Evolutionary conservation across 1,140 invertebrate species (phyloP).

Genomic region (Mercenaria mercenaria): DNA sequence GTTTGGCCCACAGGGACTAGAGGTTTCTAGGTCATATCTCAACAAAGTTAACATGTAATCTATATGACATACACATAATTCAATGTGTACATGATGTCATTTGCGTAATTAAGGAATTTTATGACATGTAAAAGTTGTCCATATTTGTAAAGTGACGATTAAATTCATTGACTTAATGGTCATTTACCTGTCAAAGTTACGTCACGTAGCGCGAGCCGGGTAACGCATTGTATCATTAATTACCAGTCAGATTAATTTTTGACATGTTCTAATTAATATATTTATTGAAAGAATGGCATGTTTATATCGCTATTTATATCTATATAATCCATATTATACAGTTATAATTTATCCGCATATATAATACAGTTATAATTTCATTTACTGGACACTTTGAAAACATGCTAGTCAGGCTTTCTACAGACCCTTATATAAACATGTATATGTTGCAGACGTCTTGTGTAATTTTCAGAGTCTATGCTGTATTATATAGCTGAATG

Average conservation of each 20-base stretch:
- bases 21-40: conserved; percentile 31
- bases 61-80: not conserved
- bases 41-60: conserved; percentile 1
- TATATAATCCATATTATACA: not conserved
- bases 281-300: conserved; percentile 26
- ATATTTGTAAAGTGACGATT: not conserved
- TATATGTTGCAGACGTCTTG: too few species aligned
- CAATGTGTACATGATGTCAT: conserved; percentile 18
- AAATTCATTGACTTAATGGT: not conserved
- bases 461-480: too few species aligned
- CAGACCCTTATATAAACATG: too few species aligned
- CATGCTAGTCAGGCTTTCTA: too few species aligned
- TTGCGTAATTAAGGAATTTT: conserved; percentile 46
- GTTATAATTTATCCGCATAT: too few species aligned
- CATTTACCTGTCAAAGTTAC: conserved; percentile 21
- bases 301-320: not conserved
- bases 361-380: too few species aligned
- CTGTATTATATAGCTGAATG: too few species aligned
- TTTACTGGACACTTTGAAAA: too few species aligned
- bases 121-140: conserved; percentile 11
- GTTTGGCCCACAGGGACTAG: not conserved
- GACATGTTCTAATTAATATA: conserved; percentile 40
- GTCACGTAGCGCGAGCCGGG: not conserved
- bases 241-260: not conserved
- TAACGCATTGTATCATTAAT: not conserved